phyloP scores from a whole-genome alignment of 1,140 invertebrate genomes.

The Ostrea edulis region DNA sequence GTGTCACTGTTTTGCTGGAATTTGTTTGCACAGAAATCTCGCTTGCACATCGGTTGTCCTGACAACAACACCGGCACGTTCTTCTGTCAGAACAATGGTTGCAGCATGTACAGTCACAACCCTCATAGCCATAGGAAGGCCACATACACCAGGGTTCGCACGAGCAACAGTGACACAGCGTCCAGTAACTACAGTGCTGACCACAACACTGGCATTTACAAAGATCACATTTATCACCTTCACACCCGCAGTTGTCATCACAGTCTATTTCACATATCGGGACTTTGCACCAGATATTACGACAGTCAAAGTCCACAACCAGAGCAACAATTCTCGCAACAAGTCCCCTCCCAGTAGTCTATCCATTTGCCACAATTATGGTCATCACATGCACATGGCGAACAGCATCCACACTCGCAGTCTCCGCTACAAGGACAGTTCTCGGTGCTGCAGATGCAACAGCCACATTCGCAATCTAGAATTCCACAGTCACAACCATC shows the following conservation, averaged over 20 bases:
- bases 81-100: neutral
- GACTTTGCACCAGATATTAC: neutral
- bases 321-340: neutral
- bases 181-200: neutral
- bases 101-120: neutral
- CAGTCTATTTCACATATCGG: neutral
- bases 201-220: neutral
- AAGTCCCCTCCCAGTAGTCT: neutral
- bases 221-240: neutral
- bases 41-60: conserved; percentile 3
- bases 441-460: neutral
- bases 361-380: neutral
- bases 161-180: neutral
- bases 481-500: neutral
- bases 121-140: neutral
- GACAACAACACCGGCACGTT: neutral
- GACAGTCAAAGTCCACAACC: conserved; percentile 26
- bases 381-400: neutral
- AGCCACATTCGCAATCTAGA: neutral
- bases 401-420: neutral
- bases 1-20: neutral
- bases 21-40: neutral
- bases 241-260: neutral
- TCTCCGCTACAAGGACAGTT: neutral
- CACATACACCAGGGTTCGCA: conserved; percentile 11